These are phyloP conservation scores for Zonitis immaculata DNA, from an alignment of 2,888 invertebrate species.

Conservation along the genomic window DNA sequence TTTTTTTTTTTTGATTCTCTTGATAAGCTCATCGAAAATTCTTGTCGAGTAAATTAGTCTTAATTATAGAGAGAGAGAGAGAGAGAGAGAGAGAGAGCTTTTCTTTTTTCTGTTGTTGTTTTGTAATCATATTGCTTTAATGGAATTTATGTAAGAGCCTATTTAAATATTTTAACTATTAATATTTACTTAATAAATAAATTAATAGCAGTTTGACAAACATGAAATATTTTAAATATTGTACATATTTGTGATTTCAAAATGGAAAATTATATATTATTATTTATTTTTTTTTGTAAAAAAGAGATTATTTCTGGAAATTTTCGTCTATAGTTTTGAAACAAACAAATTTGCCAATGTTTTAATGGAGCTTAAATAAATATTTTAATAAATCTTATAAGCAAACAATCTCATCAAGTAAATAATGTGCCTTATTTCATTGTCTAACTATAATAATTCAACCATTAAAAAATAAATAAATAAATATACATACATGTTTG, in stretches of 20 bases:
- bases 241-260: not conserved
- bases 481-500: too few species aligned
- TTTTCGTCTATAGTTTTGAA: conserved; percentile 1
- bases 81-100: too few species aligned
- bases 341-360: not conserved
- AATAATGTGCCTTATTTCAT: not conserved
- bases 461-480: too few species aligned
- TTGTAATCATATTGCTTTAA: not conserved
- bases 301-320: not conserved
- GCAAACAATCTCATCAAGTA: not conserved
- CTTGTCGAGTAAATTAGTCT: too few species aligned
- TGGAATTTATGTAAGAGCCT: not conserved
- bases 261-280: not conserved
- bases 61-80: too few species aligned
- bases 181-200: not conserved
- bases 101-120: not conserved
- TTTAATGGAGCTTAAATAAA: not conserved
- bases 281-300: not conserved
- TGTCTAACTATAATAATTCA: too few species aligned
- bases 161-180: not conserved
- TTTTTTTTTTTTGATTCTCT: too few species aligned
- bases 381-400: conserved; percentile 1
- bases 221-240: not conserved
- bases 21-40: too few species aligned
- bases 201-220: not conserved